Base-by-base conservation (phyloP, 2,113 vertebrate species). In the Athene noctua region DNA sequence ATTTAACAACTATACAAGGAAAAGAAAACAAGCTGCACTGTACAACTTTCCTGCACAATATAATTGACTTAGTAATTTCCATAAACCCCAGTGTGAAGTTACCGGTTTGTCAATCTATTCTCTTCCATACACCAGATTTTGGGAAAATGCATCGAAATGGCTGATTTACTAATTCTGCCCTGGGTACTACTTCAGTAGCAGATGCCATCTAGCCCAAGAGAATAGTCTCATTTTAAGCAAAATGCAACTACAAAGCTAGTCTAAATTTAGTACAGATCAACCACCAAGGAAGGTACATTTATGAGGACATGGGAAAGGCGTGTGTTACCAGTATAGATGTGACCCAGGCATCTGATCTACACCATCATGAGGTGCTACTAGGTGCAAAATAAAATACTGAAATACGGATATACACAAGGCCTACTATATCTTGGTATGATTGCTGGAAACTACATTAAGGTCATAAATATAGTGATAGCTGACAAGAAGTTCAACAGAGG, bases 121-220 rank as follows among this genome's bases (percentile, higher is more conserved):
- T 93, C 52, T 80, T 92, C 49, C 55, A 78, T 51, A 21, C 36
- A 85, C 14, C 63, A 67, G 77, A 86, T 88, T 95, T 88, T 29
- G 62, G 83, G 66, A 47, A 92, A 88, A 94, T 13, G 86, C 62
- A 89, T 29, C 85, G 62, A 86, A 94, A 95, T 85, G 61, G 59
- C 62, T 88, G 80, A 93, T 90, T 95, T 96, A 84, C 88, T 95
- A 93, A 97, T 96, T 94, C 87, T 96, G 96, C 92, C 95, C 80
- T 95, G 88, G 91, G 92, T 95, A 79, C 86, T 78, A 87, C 84
- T 96, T 93, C 93, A 94, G 87, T 13, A 96, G 92, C 95, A 97
- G 95, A 95, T 96, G 95, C 38, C 88, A 83, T 61, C 73, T 75
- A 92, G 82, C 93, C 88, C 94, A 90, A 86, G 96, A 92, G 92